Evolutionary conservation across 1,140 invertebrate genomes (phyloP).

Genomic region (Calephelis virginiensis): DNA sequence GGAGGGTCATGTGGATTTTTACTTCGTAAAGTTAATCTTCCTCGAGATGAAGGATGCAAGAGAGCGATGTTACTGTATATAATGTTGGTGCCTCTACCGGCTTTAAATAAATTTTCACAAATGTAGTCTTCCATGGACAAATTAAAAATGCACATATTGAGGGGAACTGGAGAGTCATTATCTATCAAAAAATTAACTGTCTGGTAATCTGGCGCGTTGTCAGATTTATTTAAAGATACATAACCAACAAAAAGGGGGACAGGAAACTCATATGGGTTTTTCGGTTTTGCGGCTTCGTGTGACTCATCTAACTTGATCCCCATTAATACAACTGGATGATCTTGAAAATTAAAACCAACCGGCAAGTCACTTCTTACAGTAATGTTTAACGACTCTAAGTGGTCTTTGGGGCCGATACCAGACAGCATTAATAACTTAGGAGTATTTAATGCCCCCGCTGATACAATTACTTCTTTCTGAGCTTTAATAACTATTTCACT

Average conservation of each 20-base stretch:
- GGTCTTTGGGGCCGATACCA: slow-evolving; percentile 54
- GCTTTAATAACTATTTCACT: slow-evolving; percentile 53
- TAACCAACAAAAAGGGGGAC: slow-evolving; percentile 25
- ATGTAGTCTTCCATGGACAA: slow-evolving; percentile 26
- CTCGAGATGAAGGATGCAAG: slow-evolving; percentile 77
- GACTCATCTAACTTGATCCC: slow-evolving; percentile 31
- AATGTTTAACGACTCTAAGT: slow-evolving; percentile 69
- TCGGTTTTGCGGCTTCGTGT: neutral
- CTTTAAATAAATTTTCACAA: slow-evolving; percentile 28
- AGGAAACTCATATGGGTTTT: slow-evolving; percentile 25
- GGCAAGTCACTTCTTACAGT: slow-evolving; percentile 80
- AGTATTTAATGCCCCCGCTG: slow-evolving; percentile 80
- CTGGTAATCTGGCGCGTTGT: slow-evolving; percentile 30
- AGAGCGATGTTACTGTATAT: slow-evolving; percentile 13
- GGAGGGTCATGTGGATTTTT: slow-evolving; percentile 80
- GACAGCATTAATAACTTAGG: slow-evolving; percentile 83
- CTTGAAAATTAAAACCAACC: slow-evolving; percentile 83
- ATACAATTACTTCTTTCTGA: slow-evolving; percentile 80
- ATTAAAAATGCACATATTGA: slow-evolving; percentile 25
- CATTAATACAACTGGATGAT: slow-evolving; percentile 30
- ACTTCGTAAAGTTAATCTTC: slow-evolving; percentile 70
- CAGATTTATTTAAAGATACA: slow-evolving; percentile 20
- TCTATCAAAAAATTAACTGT: slow-evolving; percentile 25
- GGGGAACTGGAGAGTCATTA: slow-evolving; percentile 20
- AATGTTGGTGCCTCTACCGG: slow-evolving; percentile 25